Evolutionary conservation across 2,888 invertebrate species (phyloP), one percentile per base, ranked within the genome.

Genomic region (Tanytarsus gracilentus): DNA sequence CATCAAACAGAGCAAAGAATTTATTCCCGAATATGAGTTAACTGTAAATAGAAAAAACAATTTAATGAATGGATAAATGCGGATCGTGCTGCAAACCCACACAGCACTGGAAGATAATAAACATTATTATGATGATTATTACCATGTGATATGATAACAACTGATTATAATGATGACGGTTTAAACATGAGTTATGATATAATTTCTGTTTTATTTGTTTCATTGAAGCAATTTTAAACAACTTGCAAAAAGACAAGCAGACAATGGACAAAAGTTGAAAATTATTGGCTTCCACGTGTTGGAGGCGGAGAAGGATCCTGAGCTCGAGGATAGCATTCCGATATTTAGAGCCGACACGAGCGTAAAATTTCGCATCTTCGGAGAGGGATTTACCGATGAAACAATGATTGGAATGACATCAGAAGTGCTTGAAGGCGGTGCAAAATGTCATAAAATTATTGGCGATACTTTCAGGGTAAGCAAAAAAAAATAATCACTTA

Each of bases 311-410:
- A 65, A 67, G 61, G 68, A 67, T 48, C 63, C 67, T 1, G 63
- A 65, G 39, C 65, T 63, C 1, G 65, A 68, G 33, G 64, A 69
- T 59, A 86, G 88, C 0, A 76, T 87, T 30, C 88, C 88, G 0
- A 79, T 79, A 63, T 77, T 92, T 18, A 68, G 86, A 62, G 81
- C 82, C 14, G 79, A 80, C 53, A 71, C 75, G 0, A 72, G 75
- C 2, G 79, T 84, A 18, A 76, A 77, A 9, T 68, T 92, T 40
- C 82, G 90, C 52, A 68, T 92, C 29, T 91, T 89, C 69, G 92
- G 92, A 1, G 72, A 72, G 7, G 84, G 85, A 2, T 75, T 92
- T 62, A 81, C 81, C 0, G 69, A 78, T 0, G 71, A 79, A 61
- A 86, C 87, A 0, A 30, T 26, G 9, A 9, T 58, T 29, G 58